phyloP scores from a whole-genome alignment of 92 coral and sea anemone genomes.

The Porites evermanni region DNA sequence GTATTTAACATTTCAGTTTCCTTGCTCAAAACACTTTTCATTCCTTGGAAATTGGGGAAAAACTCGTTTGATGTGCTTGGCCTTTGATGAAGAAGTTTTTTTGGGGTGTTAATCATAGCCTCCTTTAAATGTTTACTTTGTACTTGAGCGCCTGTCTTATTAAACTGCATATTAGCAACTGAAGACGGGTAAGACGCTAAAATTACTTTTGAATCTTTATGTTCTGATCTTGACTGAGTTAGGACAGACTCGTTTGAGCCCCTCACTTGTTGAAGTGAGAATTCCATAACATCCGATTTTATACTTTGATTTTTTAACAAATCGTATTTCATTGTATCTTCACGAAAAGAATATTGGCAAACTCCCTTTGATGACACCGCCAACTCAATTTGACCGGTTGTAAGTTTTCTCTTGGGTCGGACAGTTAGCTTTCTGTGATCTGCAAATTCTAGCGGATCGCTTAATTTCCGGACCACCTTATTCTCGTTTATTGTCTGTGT shows the following conservation, averaged over 20 bases:
- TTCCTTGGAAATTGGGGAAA: background rate
- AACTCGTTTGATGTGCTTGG: background rate
- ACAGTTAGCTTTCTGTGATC: background rate
- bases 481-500: background rate
- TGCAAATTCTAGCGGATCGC: slow-evolving; percentile 13
- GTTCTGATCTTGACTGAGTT: background rate
- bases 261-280: background rate
- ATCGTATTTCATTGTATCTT: background rate
- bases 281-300: background rate
- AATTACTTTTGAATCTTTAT: background rate
- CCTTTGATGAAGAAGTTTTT: slow-evolving; percentile 9
- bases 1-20: background rate
- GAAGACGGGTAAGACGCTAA: background rate
- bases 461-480: background rate
- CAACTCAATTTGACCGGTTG: background rate
- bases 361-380: background rate
- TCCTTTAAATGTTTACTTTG: slow-evolving; percentile 12
- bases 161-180: background rate
- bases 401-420: background rate
- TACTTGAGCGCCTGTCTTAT: slow-evolving; percentile 27
- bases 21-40: background rate
- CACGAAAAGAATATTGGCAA: background rate
- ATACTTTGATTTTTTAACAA: slow-evolving; percentile 9
- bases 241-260: background rate
- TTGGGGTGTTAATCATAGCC: background rate